These are phyloP conservation scores for Cantharis nigra DNA, from an alignment of 2,888 invertebrate species.

Conservation along the genomic window DNA sequence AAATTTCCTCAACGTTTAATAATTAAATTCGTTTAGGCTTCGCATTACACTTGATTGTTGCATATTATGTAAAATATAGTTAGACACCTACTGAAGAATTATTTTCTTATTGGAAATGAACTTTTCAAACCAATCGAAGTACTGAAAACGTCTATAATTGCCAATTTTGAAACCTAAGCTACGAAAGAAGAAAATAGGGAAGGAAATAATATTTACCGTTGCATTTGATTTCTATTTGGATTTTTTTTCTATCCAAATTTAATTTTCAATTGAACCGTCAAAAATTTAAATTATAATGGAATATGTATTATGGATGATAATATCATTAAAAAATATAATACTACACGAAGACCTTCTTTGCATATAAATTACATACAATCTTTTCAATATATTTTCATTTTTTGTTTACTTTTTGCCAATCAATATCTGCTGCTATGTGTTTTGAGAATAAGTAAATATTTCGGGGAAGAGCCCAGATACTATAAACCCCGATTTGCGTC, in stretches of 20 bases:
- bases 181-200: constrained; percentile 13
- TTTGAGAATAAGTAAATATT: constrained; percentile 28
- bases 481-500: constrained; percentile 17
- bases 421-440: constrained; percentile 22
- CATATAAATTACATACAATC: constrained; percentile 41
- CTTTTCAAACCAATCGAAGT: constrained; percentile 11
- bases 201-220: constrained; percentile 18
- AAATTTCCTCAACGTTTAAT: not conserved
- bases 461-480: constrained; percentile 12
- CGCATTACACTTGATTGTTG: not conserved
- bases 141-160: constrained; percentile 21
- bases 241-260: not conserved
- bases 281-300: constrained; percentile 5
- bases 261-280: not conserved
- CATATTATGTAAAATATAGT: not conserved
- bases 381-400: constrained; percentile 26
- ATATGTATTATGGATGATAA: constrained; percentile 18
- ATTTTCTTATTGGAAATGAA: constrained; percentile 2
- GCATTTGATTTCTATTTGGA: not conserved
- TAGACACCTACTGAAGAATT: not conserved
- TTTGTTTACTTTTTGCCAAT: constrained; percentile 20
- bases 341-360: constrained; percentile 26
- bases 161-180: constrained; percentile 19
- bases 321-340: constrained; percentile 7
- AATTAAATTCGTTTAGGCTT: not conserved